Percentiles rank a stretch among this genome's conserved stretches.
Conservation (phyloP, 2,797 vertebrate genomes). For the Pagetopsis macropterus region DNA sequence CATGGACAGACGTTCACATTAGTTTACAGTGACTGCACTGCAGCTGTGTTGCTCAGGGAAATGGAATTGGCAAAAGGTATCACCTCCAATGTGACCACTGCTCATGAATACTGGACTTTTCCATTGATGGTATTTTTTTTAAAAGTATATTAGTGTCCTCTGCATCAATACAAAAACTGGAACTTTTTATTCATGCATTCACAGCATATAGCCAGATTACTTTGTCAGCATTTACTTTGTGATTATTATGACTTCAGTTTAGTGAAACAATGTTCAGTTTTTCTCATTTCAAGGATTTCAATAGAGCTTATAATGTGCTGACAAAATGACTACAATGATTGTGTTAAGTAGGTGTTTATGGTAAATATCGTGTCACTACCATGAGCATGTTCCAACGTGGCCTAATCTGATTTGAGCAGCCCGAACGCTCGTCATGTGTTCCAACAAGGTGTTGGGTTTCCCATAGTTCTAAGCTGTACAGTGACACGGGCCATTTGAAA, state of each 20-base stretch:
- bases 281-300: conserved; percentile 45
- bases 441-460: conserved; percentile 78
- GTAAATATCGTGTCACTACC: conserved; percentile 75
- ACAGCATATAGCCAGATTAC: conserved; percentile 7
- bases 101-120: conserved; percentile 38
- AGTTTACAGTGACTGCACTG: conserved; percentile 71
- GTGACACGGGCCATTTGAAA: conserved; percentile 78
- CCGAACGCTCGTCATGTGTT: conserved; percentile 74
- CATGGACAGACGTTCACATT: conserved; percentile 60
- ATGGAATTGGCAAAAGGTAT: conserved; percentile 62
- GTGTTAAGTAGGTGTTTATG: conserved; percentile 71
- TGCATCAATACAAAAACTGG: conserved; percentile 7
- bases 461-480: conserved; percentile 77
- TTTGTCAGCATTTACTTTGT: conserved; percentile 16
- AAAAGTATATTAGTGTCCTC: conserved; percentile 2
- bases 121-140: conserved; percentile 9
- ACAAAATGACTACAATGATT: conserved; percentile 42
- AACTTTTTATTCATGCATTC: conserved; percentile 20
- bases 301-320: conserved; percentile 44
- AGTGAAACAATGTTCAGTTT: conserved; percentile 28
- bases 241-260: conserved; percentile 22
- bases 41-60: conserved; percentile 56
- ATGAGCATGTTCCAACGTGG: conserved; percentile 55
- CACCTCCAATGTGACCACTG: conserved; percentile 52
- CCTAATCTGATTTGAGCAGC: conserved; percentile 79